Evolutionary conservation across 2,888 invertebrate genomes (phyloP).

Genomic region (Pachliopta kotzebuea): DNA sequence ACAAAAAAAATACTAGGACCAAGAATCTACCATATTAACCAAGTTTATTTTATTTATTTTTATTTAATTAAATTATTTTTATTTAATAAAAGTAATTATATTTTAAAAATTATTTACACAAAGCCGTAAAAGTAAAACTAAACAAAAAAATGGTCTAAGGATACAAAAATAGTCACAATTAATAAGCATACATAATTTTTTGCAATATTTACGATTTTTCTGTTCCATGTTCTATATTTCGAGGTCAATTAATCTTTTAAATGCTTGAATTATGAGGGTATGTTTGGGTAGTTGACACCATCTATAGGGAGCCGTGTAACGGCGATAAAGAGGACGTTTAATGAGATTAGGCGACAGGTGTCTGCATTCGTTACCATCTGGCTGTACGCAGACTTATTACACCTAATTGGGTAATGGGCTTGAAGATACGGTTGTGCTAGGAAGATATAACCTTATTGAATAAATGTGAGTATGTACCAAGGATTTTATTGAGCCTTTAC

Average conservation of each 20-base stretch:
- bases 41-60: too few species aligned
- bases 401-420: slow-evolving; percentile 56
- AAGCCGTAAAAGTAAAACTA: background rate
- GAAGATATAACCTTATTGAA: slow-evolving; percentile 34
- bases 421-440: slow-evolving; percentile 31
- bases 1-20: too few species aligned
- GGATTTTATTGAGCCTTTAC: slow-evolving; percentile 31
- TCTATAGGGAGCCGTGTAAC: slow-evolving; percentile 29
- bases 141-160: background rate
- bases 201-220: background rate
- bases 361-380: slow-evolving; percentile 54
- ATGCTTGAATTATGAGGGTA: slow-evolving; percentile 8
- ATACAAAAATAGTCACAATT: background rate
- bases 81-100: too few species aligned
- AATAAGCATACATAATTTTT: background rate
- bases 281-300: slow-evolving; percentile 31
- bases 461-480: slow-evolving; percentile 30
- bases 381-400: slow-evolving; percentile 44
- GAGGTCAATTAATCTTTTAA: slow-evolving; percentile 13
- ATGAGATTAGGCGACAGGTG: slow-evolving; percentile 59
- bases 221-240: background rate
- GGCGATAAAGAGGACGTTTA: slow-evolving; percentile 41
- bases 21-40: too few species aligned
- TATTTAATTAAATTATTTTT: background rate
- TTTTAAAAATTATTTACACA: background rate